phyloP scores from a whole-genome alignment of 2,888 invertebrate genomes.

The Priocnemis perturbator region DNA sequence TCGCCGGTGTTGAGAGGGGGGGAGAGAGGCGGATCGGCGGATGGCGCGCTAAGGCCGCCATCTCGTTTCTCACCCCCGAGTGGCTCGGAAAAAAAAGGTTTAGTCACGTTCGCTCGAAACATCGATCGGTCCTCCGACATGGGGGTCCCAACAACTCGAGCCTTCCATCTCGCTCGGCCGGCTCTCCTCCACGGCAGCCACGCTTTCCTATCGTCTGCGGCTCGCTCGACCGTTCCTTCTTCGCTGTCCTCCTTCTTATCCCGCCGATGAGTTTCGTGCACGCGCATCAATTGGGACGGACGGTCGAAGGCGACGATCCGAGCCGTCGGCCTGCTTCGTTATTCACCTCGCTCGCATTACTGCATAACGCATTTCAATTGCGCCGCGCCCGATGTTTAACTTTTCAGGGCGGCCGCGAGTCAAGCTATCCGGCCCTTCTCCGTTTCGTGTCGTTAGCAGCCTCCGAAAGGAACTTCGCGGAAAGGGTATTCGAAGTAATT shows the following conservation, averaged over 20 bases:
- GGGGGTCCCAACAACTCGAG: conserved; percentile 35
- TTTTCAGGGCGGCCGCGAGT: too few relatives aligned
- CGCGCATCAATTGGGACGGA: too few relatives aligned
- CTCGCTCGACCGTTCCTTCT: background rate
- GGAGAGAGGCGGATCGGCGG: background rate
- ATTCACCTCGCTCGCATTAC: conserved; percentile 10
- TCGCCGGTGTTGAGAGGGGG: too few relatives aligned
- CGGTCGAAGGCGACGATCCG: too few relatives aligned
- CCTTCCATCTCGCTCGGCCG: conserved; percentile 1
- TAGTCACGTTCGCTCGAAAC: conserved; percentile 67
- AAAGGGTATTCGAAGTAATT: conserved; percentile 50
- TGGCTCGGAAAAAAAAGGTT: conserved; percentile 54
- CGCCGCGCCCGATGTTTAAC: too few relatives aligned
- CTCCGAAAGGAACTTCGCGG: conserved; percentile 39
- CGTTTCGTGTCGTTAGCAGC: conserved; percentile 31
- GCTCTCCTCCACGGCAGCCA: conserved; percentile 10
- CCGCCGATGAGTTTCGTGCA: conserved; percentile 11
- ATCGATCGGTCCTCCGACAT: conserved; percentile 63
- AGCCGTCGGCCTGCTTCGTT: too few relatives aligned
- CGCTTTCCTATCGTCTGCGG: background rate
- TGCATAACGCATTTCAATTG: too few relatives aligned
- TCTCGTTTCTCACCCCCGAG: conserved; percentile 51
- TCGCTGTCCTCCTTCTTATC: background rate
- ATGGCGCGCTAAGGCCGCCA: conserved; percentile 43
- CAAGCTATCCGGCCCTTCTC: background rate